These are phyloP conservation scores for Antechinus flavipes DNA, from an alignment of 2,113 vertebrate genomes.

Conservation along the genomic window DNA sequence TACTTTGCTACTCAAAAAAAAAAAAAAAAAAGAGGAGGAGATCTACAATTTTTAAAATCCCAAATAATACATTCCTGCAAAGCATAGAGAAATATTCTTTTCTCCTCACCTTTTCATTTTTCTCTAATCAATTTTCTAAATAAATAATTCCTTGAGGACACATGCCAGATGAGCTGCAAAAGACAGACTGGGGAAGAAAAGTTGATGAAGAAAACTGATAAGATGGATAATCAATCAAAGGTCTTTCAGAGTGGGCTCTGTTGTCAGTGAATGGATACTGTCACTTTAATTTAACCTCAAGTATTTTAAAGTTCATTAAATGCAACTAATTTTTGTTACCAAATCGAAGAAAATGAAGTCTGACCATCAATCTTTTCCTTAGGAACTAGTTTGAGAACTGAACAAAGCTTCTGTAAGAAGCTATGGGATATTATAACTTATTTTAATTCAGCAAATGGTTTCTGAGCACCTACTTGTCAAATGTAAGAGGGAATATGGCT, in stretches of 20 bases:
- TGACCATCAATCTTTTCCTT: not conserved
- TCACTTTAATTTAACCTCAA: not conserved
- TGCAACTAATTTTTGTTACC: not conserved
- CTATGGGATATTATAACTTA: not conserved
- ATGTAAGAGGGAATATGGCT: not conserved
- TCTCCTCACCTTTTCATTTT: not conserved
- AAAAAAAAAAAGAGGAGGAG: not conserved
- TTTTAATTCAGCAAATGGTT: not conserved
- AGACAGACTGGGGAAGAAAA: not conserved
- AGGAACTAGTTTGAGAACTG: not conserved
- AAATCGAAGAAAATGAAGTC: not conserved
- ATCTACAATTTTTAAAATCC: not conserved
- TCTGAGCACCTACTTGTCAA: not conserved
- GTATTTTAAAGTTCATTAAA: no score
- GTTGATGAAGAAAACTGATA: not conserved
- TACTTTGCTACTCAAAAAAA: not conserved
- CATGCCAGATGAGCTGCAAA: not conserved
- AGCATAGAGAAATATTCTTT: not conserved
- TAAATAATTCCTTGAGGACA: not conserved
- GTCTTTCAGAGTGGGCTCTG: not conserved
- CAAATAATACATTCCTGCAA: not conserved
- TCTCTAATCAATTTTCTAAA: not conserved
- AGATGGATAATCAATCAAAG: not conserved
- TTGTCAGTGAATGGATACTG: not conserved
- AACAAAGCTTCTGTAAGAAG: not conserved